Base-by-base conservation (phyloP, 2,888 invertebrate species). In the Daptonema setosum region DNA sequence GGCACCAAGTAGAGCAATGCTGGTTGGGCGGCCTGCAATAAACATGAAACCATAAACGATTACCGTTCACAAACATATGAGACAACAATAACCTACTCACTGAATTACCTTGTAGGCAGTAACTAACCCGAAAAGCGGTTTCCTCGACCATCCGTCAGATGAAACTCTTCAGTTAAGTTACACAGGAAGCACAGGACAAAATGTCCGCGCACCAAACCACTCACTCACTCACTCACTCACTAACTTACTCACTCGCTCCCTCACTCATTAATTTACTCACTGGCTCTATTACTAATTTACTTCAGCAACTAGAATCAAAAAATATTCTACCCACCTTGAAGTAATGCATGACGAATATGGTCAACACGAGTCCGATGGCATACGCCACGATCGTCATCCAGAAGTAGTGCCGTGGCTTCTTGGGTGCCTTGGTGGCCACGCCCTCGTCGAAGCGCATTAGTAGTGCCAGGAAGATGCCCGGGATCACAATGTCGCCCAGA, bases 391-490 rank as follows among this genome's bases (percentile, higher is more conserved):
- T 84, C 2, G 91, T 86, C 2, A 85, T 80, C 69, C 83, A 83
- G 77, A 95, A 97, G 64, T 76, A 76, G 61, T 67, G 68, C 48
- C 67, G 26, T 8, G n/a, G 30, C 26, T 47, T 54, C 28, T 22
- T 28, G 24, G n/a, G 14, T 28, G 24, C 20, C 20, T 26, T 35
- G 22, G 28, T 41, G 20, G 28, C 43, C 26, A 24, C 56, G 53
- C 29, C 55, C 3, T 48, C 5, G 57, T 99, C 97, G 75, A 91
- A 99, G 63, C 97, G 81, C 54, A 95, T 78, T 52, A 99, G 77
- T 28, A 99, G 78, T 0, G 97, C 95, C 67, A 99, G 93, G 74
- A 99, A 99, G 69, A 97, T 93, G 62, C 97, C 97, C 2, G 97
- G 97, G 63, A 99, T 87, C 35, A 99, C 97, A 66, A 99, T 95